Percentiles rank a stretch among this genome's conserved stretches.
phyloP scores from a whole-genome alignment of 2,797 vertebrate genomes.

The Chloroceryle inda region DNA sequence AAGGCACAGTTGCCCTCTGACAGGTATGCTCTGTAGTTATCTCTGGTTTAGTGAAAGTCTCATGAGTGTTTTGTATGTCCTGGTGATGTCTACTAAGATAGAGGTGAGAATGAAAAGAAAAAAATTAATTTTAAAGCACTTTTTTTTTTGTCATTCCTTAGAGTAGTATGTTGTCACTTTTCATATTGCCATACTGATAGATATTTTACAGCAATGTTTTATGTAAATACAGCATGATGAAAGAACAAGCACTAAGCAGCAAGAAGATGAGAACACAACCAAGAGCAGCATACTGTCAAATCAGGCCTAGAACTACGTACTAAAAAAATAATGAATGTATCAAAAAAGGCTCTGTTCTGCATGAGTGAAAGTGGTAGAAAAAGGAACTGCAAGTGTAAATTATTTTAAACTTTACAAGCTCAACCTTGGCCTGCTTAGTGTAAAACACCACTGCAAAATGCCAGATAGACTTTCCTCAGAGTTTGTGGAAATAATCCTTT shows the following conservation, averaged over 20 bases:
- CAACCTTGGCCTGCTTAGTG: neutral
- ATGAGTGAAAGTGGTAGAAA: neutral
- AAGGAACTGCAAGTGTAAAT: neutral
- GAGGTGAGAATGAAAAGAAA: neutral
- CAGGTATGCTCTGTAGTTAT: slow-evolving; percentile 79
- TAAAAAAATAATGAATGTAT: neutral
- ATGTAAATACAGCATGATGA: neutral
- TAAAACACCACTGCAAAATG: neutral
- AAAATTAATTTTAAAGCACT: neutral
- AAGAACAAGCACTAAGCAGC: neutral
- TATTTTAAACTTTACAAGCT: neutral
- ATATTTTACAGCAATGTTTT: neutral
- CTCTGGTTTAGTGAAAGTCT: neutral
- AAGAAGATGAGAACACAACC: neutral
- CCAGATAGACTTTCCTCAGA: neutral
- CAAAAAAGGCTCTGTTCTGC: neutral
- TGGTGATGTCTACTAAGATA: neutral
- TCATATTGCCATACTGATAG: neutral
- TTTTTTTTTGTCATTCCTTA: neutral
- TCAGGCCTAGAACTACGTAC: neutral
- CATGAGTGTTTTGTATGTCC: neutral
- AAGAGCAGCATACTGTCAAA: neutral
- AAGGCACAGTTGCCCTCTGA: slow-evolving; percentile 79
- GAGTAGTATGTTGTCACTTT: neutral
- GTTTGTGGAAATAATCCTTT: neutral